Evolutionary conservation across 1,140 invertebrate genomes (phyloP).

Genomic region (Temnothorax longispinosus): DNA sequence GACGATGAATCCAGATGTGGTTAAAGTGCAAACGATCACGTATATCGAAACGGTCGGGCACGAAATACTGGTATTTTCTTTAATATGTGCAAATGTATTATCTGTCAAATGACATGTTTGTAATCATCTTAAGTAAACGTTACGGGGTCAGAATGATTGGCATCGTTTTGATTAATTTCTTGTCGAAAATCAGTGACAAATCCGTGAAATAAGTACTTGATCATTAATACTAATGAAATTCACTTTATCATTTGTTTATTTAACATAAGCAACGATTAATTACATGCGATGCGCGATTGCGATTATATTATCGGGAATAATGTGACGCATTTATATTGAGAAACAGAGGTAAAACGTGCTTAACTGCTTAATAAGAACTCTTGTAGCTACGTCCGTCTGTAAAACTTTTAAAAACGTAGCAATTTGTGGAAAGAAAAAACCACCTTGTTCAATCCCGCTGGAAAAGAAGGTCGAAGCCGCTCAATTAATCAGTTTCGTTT

Average conservation of each 20-base stretch:
- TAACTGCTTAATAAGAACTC: background rate
- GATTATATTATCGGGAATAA: background rate
- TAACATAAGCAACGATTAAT: background rate
- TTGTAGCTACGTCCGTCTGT: background rate
- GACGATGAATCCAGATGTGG: background rate
- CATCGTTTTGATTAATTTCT: background rate
- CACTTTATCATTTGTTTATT: background rate
- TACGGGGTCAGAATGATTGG: background rate
- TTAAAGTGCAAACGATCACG: slow-evolving; percentile 5
- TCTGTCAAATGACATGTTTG: background rate
- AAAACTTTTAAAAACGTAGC: background rate
- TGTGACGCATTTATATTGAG: background rate
- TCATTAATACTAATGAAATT: background rate
- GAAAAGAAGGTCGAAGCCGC: background rate
- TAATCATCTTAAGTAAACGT: background rate
- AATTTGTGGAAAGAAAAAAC: background rate
- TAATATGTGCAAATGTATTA: background rate
- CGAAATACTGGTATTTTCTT: background rate
- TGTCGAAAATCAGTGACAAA: background rate
- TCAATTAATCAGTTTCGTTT: slow-evolving; percentile 28
- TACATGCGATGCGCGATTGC: background rate
- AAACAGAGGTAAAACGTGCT: background rate
- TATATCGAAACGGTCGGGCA: background rate
- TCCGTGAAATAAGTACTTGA: background rate
- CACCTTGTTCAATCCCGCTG: background rate